These are phyloP conservation scores for Dusona sp. DNA, from an alignment of 2,888 invertebrate species.

Conservation along the genomic window DNA sequence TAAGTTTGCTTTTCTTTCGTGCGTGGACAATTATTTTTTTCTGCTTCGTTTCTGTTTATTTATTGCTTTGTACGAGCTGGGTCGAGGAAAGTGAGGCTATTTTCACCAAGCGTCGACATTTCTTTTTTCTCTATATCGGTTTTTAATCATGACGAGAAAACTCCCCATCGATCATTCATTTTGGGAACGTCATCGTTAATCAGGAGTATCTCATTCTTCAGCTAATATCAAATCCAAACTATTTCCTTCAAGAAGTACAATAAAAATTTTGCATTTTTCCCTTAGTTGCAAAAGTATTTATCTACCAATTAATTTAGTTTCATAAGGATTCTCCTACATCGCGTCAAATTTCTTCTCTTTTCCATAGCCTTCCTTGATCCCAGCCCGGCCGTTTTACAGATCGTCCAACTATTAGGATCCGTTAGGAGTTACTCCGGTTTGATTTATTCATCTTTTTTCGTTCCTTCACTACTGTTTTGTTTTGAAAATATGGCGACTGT, in stretches of 20 bases:
- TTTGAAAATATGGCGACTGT: slow-evolving; percentile 71
- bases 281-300: background rate
- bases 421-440: slow-evolving; percentile 52
- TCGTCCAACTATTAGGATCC: slow-evolving; percentile 66
- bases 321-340: background rate
- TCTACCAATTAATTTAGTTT: background rate
- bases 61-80: slow-evolving; percentile 12
- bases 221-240: background rate
- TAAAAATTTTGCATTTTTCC: background rate
- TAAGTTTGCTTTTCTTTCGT: slow-evolving; percentile 43
- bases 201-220: background rate
- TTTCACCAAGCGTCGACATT: slow-evolving; percentile 1
- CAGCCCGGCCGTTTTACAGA: slow-evolving; percentile 54
- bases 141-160: background rate
- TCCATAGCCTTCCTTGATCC: slow-evolving; percentile 19
- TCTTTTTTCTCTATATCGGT: background rate
- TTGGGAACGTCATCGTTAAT: slow-evolving; percentile 2
- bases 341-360: background rate
- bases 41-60: background rate
- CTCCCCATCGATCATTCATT: slow-evolving; percentile 2
- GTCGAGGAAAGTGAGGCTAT: background rate
- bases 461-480: background rate
- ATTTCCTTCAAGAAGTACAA: background rate
- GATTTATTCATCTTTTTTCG: slow-evolving; percentile 15
- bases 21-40: slow-evolving; percentile 32